Conservation (phyloP, 2,113 vertebrate species). For the Orientallactaga bullata region DNA sequence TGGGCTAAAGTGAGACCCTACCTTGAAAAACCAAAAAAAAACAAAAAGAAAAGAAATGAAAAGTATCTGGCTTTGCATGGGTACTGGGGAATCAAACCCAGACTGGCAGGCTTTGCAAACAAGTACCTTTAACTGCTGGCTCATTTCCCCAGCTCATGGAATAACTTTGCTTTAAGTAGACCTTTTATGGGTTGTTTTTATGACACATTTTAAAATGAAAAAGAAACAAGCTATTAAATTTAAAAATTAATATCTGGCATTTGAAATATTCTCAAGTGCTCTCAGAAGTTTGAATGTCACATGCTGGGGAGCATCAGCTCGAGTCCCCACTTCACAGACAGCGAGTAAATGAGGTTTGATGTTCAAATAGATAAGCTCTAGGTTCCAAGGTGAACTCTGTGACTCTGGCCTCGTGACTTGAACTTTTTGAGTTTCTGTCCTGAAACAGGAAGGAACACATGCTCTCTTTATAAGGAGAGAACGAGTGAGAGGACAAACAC, state of each 20-base stretch:
- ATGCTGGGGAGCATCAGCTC: neutral
- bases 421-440: neutral
- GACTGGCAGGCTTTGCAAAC: too few relatives aligned
- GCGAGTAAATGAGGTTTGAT: neutral
- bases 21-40: too few relatives aligned
- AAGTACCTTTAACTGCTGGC: too few relatives aligned
- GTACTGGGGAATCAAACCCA: too few relatives aligned
- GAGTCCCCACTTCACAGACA: neutral
- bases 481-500: fast-evolving
- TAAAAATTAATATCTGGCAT: neutral
- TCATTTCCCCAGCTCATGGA: too few relatives aligned
- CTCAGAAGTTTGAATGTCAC: neutral
- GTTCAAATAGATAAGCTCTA: neutral
- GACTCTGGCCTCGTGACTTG: neutral
- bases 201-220: conserved; percentile 2
- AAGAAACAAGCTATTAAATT: neutral
- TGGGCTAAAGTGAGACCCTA: too few relatives aligned
- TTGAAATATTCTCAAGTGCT: neutral
- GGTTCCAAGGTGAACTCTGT: neutral
- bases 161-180: neutral
- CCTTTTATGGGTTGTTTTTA: neutral
- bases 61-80: too few relatives aligned
- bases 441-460: neutral
- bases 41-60: too few relatives aligned
- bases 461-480: neutral